These are phyloP conservation scores for Sturnus vulgaris DNA, from an alignment of 2,113 vertebrate genomes.

Conservation along the genomic window DNA sequence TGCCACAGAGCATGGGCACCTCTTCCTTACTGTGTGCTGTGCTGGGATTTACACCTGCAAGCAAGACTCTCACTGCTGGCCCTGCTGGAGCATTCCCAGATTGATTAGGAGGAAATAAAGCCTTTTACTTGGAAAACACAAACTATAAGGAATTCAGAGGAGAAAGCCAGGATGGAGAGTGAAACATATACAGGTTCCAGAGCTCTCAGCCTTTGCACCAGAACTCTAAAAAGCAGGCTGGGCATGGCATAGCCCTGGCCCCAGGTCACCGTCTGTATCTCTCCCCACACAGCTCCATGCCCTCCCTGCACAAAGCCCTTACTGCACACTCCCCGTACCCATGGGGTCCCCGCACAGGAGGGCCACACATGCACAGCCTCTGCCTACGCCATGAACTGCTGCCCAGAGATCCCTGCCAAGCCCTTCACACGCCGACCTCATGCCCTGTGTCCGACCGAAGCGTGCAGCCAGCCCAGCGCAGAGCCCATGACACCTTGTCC, in stretches of 20 bases:
- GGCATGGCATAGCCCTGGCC: background rate
- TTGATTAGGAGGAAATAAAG: background rate
- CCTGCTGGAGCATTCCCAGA: background rate
- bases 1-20: background rate
- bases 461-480: fast-evolving
- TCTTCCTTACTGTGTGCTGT: background rate
- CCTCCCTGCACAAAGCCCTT: background rate
- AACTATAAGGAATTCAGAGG: background rate
- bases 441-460: background rate
- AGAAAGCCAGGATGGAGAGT: background rate
- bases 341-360: fast-evolving
- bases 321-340: fast-evolving
- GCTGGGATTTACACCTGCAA: background rate
- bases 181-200: background rate
- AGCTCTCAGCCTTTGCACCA: background rate
- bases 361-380: background rate
- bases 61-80: background rate
- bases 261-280: background rate
- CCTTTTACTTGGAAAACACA: background rate
- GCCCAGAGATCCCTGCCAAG: background rate
- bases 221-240: background rate
- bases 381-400: background rate
- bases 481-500: background rate
- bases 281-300: background rate
- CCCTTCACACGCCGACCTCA: background rate